Evolutionary conservation across 2,888 invertebrate species (phyloP).

Genomic region (Melanargia galathea): DNA sequence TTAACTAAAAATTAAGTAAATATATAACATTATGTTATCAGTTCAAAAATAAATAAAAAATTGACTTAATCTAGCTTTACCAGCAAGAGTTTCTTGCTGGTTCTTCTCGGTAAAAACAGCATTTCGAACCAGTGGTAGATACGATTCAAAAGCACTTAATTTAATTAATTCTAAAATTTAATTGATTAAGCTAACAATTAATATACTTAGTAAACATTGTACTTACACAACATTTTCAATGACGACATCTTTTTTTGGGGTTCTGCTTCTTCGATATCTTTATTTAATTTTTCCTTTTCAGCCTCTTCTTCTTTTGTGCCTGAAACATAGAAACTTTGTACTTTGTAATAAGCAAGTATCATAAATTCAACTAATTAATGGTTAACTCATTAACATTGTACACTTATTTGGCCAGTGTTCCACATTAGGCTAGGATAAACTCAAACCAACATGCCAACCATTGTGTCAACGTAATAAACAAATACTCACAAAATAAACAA

Average conservation of each 20-base stretch:
- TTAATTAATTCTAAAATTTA: neutral
- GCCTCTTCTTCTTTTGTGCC: conserved; percentile 30
- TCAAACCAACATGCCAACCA: neutral
- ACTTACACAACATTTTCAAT: conserved; percentile 39
- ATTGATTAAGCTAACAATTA: neutral
- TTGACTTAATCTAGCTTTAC: too few relatives aligned
- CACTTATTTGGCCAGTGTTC: neutral
- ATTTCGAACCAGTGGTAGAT: too few relatives aligned
- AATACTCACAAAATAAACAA: neutral
- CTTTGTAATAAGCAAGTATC: too few relatives aligned
- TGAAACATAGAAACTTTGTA: conserved; percentile 5
- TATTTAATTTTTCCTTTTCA: conserved; percentile 39
- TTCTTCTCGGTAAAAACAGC: too few relatives aligned
- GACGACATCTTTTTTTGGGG: conserved; percentile 32
- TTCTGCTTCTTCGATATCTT: conserved; percentile 24
- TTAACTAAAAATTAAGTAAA: conserved; percentile 29
- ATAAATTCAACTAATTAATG: too few relatives aligned
- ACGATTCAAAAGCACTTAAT: too few relatives aligned
- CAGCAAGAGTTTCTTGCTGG: too few relatives aligned
- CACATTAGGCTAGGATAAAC: neutral
- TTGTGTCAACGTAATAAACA: neutral
- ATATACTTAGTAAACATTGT: neutral
- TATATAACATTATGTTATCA: neutral
- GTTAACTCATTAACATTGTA: neutral
- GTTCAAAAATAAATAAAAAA: neutral